Conservation (phyloP, 2,797 vertebrate species). For the Myripristis jacobus region DNA sequence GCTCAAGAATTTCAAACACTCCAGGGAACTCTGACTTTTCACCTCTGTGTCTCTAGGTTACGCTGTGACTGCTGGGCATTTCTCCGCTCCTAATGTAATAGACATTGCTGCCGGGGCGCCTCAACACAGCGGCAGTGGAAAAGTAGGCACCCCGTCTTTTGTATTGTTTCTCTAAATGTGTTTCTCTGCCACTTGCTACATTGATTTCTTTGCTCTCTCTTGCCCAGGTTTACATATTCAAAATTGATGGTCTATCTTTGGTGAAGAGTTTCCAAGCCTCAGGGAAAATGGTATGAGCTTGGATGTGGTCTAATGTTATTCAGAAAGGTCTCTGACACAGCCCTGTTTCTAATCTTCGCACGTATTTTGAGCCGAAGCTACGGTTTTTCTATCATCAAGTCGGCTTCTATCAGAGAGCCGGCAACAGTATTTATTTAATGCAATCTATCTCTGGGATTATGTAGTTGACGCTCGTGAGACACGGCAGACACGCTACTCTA, state of each 20-base stretch:
- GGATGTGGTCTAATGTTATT: conserved; percentile 25
- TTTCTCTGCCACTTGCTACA: conserved; percentile 28
- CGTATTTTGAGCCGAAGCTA: conserved; percentile 9
- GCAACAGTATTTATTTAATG: background rate
- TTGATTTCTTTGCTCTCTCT: conserved; percentile 41
- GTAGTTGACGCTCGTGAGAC: conserved; percentile 27
- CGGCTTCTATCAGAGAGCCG: conserved; percentile 26
- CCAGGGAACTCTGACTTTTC: conserved; percentile 23
- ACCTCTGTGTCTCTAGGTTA: conserved; percentile 85
- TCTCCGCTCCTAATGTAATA: conserved; percentile 87
- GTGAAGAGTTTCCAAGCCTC: conserved; percentile 95
- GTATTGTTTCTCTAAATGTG: conserved; percentile 15
- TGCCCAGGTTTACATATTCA: conserved; percentile 96
- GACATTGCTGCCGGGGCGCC: conserved; percentile 96
- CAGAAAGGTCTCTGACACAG: conserved; percentile 2
- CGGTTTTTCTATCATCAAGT: background rate
- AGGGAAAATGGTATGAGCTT: conserved; percentile 93
- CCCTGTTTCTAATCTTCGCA: conserved; percentile 32
- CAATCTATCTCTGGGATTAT: conserved; percentile 26
- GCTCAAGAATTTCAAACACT: background rate
- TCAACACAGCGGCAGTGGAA: conserved; percentile 92
- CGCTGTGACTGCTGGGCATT: conserved; percentile 94
- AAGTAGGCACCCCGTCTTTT: conserved; percentile 82
- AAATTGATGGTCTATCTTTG: conserved; percentile 90
- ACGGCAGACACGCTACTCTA: conserved; percentile 39